Percentiles rank a stretch among this genome's conserved stretches.
phyloP scores from a whole-genome alignment of 2,113 vertebrate genomes.

The Mirounga angustirostris region DNA sequence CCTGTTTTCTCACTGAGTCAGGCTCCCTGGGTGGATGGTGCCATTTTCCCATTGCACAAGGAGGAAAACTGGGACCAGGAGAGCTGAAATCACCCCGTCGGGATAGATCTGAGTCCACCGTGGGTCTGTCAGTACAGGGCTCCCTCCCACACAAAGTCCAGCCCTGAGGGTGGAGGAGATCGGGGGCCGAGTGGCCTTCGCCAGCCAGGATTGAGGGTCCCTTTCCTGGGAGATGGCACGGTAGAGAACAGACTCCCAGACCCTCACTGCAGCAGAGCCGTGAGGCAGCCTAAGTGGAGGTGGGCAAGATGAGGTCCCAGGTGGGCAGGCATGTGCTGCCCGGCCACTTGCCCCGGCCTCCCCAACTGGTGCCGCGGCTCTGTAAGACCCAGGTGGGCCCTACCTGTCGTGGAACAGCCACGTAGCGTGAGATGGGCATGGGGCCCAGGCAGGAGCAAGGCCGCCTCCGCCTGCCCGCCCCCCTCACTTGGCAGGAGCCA shows the following conservation, averaged over 20 bases:
- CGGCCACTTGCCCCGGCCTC: background rate
- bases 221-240: background rate
- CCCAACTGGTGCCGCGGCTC: background rate
- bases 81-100: background rate
- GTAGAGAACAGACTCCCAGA: background rate
- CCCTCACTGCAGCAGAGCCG: background rate
- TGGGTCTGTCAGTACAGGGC: background rate
- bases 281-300: background rate
- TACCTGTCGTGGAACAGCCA: slow-evolving; percentile 65
- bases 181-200: background rate
- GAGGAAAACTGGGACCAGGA: background rate
- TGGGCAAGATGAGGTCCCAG: background rate
- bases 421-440: slow-evolving; percentile 38
- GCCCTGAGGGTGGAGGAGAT: background rate
- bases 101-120: background rate
- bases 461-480: slow-evolving; percentile 68
- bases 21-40: background rate
- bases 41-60: background rate
- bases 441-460: slow-evolving; percentile 68
- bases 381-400: slow-evolving; percentile 72
- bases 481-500: slow-evolving; percentile 81
- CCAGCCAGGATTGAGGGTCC: background rate
- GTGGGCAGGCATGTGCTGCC: background rate
- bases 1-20: background rate
- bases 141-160: background rate